phyloP scores from a whole-genome alignment of 2,888 invertebrate genomes.

The Beris morrisii region DNA sequence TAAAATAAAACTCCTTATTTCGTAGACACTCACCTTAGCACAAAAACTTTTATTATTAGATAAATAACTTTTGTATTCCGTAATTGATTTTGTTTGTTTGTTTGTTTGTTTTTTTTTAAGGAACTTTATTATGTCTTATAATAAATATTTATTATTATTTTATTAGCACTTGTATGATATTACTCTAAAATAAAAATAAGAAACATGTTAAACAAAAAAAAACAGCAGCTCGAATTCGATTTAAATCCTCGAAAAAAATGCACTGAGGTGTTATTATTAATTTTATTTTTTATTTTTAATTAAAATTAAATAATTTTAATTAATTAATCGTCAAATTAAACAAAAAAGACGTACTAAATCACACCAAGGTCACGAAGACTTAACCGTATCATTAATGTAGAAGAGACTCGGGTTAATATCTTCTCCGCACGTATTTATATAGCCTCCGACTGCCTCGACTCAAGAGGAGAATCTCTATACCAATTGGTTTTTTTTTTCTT shows the following conservation, averaged over 20 bases:
- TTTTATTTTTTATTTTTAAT: not conserved
- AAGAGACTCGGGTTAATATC: slow-evolving; percentile 58
- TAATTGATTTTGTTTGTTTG: not conserved
- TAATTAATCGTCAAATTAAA: slow-evolving; percentile 6
- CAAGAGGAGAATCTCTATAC: slow-evolving; percentile 34
- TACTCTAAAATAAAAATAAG: slow-evolving; percentile 11
- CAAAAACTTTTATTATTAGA: not conserved
- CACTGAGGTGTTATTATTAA: slow-evolving; percentile 10
- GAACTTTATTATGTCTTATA: not conserved
- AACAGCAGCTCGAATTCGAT: too few species aligned
- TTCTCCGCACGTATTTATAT: slow-evolving; percentile 58
- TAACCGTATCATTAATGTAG: slow-evolving; percentile 57
- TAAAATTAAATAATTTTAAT: slow-evolving; percentile 4
- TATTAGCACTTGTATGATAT: slow-evolving; percentile 3
- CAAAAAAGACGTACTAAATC: slow-evolving; percentile 32
- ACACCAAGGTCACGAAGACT: slow-evolving; percentile 46
- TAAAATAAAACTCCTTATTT: not conserved
- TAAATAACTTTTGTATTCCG: slow-evolving; percentile 7
- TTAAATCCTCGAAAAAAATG: not conserved
- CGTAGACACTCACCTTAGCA: slow-evolving; percentile 27
- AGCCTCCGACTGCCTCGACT: slow-evolving; percentile 50
- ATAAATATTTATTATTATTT: slow-evolving; percentile 7
- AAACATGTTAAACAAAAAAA: slow-evolving; percentile 1
- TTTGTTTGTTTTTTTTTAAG: slow-evolving; percentile 8
- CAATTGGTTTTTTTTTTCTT: slow-evolving; percentile 25